Evolutionary conservation across 2,797 vertebrate species (phyloP).

Genomic region (Sebastes itinus): DNA sequence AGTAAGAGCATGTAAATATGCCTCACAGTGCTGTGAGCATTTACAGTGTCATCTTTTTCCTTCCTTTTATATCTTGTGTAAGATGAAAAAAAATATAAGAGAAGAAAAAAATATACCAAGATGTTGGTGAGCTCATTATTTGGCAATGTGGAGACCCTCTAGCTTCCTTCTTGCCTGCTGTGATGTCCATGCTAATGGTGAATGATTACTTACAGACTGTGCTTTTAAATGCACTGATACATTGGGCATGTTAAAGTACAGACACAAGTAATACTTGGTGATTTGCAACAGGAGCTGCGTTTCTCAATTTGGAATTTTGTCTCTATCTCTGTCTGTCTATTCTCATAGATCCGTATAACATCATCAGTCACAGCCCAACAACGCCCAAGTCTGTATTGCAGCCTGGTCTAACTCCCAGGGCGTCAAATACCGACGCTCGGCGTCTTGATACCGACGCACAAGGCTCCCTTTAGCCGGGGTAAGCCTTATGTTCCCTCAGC

Average conservation of each 20-base stretch:
- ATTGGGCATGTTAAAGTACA: not conserved
- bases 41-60: constrained; percentile 1
- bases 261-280: not conserved
- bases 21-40: not conserved
- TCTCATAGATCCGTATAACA: no score
- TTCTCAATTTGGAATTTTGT: not conserved
- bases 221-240: not conserved
- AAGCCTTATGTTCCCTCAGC: no score
- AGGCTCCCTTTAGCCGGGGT: not conserved
- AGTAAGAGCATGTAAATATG: constrained; percentile 26
- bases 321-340: no score
- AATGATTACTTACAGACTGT: constrained; percentile 14
- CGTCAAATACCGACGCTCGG: not conserved
- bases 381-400: not conserved
- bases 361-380: not conserved
- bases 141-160: not conserved
- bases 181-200: constrained; percentile 15
- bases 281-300: not conserved
- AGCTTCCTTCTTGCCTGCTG: constrained; percentile 17
- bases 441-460: not conserved
- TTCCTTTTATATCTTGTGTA: not conserved
- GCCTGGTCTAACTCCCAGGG: not conserved
- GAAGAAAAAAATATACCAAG: not conserved
- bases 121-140: constrained; percentile 21
- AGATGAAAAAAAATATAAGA: not conserved